Conservation (phyloP, 2,113 vertebrate species). For the Gila orcuttii region DNA sequence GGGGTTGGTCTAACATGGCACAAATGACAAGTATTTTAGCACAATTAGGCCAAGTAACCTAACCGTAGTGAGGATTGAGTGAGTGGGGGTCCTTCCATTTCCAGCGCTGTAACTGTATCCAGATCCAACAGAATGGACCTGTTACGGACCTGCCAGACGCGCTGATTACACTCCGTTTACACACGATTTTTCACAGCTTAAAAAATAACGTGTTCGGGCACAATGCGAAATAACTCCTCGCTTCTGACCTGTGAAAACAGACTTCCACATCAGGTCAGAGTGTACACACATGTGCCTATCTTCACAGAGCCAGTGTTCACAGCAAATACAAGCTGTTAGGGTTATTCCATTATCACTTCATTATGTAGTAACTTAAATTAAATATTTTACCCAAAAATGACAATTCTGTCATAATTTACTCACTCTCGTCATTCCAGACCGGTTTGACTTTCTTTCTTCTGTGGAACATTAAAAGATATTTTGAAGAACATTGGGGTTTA, state of each 20-base stretch:
- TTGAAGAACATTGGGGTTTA: neutral
- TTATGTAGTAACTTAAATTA: neutral
- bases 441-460: neutral
- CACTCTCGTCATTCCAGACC: neutral
- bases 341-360: conserved; percentile 14
- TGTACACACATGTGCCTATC: neutral
- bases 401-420: neutral
- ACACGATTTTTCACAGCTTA: neutral
- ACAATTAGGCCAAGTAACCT: conserved; percentile 62
- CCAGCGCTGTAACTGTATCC: conserved; percentile 43
- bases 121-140: conserved; percentile 22
- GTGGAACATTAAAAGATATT: neutral
- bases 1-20: conserved; percentile 47
- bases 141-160: conserved; percentile 42
- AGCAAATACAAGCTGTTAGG: neutral
- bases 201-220: conserved; percentile 9
- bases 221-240: conserved; percentile 42
- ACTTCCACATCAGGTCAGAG: conserved; percentile 39
- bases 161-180: conserved; percentile 46
- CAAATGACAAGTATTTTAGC: conserved; percentile 65
- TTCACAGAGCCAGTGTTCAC: neutral
- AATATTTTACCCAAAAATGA: neutral
- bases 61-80: conserved; percentile 42
- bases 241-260: conserved; percentile 32
- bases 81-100: conserved; percentile 48